Evolutionary conservation across 2,888 invertebrate species (phyloP).

Genomic region (Xanthostigma xanthostigma): DNA sequence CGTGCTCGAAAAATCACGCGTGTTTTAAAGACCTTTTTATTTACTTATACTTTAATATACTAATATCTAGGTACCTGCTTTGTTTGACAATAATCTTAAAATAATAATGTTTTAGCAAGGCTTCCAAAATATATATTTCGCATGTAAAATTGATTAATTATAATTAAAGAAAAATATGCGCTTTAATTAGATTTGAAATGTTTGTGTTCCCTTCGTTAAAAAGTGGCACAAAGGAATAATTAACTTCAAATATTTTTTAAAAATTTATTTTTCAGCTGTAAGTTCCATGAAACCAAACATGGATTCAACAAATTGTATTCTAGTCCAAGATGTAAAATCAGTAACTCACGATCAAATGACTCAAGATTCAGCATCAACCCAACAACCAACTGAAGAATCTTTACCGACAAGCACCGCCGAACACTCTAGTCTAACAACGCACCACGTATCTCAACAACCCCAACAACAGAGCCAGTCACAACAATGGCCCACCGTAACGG

Average conservation of each 20-base stretch:
- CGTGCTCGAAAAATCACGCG: too few species aligned
- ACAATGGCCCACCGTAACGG: slow-evolving; percentile 62
- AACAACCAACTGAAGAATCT: slow-evolving; percentile 63
- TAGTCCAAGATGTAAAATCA: slow-evolving; percentile 78
- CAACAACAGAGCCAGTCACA: slow-evolving; percentile 60
- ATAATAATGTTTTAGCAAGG: too few species aligned
- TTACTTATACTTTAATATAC: too few species aligned
- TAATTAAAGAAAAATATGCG: too few species aligned
- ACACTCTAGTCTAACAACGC: slow-evolving; percentile 41
- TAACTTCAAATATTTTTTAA: neutral
- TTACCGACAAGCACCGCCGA: slow-evolving; percentile 54
- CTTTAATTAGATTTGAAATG: too few species aligned
- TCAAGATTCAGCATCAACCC: slow-evolving; percentile 56
- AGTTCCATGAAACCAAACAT: slow-evolving; percentile 80
- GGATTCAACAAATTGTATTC: slow-evolving; percentile 78
- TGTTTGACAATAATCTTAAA: too few species aligned
- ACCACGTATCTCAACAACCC: slow-evolving; percentile 44
- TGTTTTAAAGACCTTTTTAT: too few species aligned
- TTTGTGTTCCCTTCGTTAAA: too few species aligned
- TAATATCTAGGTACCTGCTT: too few species aligned
- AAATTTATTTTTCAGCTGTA: slow-evolving; percentile 53
- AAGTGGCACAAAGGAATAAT: too few species aligned
- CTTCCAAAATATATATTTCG: too few species aligned
- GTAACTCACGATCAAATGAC: slow-evolving; percentile 76
- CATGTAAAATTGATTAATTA: too few species aligned